Conservation (phyloP, 2,888 invertebrate species). For the Ophonus ardosiacus region DNA sequence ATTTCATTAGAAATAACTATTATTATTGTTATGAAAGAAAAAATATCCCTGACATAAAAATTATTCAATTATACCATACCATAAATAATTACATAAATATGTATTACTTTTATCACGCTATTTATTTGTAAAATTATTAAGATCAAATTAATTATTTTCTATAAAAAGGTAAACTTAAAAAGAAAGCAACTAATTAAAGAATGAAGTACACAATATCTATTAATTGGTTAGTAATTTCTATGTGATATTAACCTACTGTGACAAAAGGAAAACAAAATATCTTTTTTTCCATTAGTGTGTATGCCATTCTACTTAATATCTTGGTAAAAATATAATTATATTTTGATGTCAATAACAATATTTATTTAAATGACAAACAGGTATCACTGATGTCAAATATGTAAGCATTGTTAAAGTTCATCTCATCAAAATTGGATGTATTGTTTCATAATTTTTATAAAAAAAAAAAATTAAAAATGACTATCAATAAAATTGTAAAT, state of each 20-base stretch:
- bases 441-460: too few relatives aligned
- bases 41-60: background rate
- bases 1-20: background rate
- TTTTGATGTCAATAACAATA: too few relatives aligned
- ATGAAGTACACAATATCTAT: background rate
- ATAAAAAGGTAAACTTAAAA: background rate
- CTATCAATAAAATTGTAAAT: too few relatives aligned
- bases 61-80: background rate
- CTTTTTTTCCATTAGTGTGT: too few relatives aligned
- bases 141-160: background rate
- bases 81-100: background rate
- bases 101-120: background rate
- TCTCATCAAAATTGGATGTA: too few relatives aligned
- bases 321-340: too few relatives aligned
- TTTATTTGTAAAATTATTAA: background rate
- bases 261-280: too few relatives aligned
- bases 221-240: background rate
- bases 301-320: too few relatives aligned
- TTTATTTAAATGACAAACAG: too few relatives aligned
- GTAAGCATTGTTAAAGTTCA: too few relatives aligned
- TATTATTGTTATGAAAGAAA: background rate
- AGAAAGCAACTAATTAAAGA: background rate
- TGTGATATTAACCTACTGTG: background rate
- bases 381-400: too few relatives aligned
- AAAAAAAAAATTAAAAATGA: too few relatives aligned